These are phyloP conservation scores for Piliocolobus tephrosceles DNA, from an alignment of 2,113 vertebrate species.

Conservation along the genomic window DNA sequence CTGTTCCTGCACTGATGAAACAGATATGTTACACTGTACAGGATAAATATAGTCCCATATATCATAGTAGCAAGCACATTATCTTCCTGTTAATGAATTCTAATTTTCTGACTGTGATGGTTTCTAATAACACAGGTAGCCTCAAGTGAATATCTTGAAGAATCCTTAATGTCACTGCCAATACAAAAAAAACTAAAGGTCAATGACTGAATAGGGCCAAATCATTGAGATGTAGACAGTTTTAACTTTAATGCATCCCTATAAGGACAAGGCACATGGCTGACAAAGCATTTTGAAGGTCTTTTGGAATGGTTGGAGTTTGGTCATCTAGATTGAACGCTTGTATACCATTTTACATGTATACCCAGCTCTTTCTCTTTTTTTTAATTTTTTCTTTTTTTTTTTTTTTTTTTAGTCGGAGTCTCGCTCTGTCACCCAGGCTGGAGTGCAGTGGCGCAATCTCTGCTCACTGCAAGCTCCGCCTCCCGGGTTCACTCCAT, in stretches of 20 bases:
- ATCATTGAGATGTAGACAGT: not conserved
- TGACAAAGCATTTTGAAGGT: not conserved
- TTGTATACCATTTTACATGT: not conserved
- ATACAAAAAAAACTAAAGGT: slow-evolving; percentile 50
- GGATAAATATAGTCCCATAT: slow-evolving; percentile 14
- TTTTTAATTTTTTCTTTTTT: too few relatives aligned
- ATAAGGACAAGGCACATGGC: not conserved
- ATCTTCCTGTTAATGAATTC: slow-evolving; percentile 37
- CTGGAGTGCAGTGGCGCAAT: too few relatives aligned
- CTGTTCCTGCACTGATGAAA: slow-evolving; percentile 66
- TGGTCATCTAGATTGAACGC: not conserved
- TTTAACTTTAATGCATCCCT: not conserved
- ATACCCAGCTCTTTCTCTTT: not conserved
- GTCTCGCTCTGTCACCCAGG: too few relatives aligned
- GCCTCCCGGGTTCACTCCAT: too few relatives aligned
- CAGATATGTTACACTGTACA: slow-evolving; percentile 57
- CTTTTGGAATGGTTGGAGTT: not conserved
- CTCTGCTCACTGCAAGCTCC: too few relatives aligned
- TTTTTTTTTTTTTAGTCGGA: too few relatives aligned
- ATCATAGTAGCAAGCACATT: not conserved
- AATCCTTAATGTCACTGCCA: slow-evolving; percentile 52
- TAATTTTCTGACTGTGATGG: slow-evolving; percentile 49
- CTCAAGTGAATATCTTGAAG: slow-evolving; percentile 44
- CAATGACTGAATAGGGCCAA: slow-evolving; percentile 7
- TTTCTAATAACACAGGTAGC: slow-evolving; percentile 46